These are phyloP conservation scores for Scolopax mira DNA, from an alignment of 2,113 vertebrate species.

Conservation along the genomic window DNA sequence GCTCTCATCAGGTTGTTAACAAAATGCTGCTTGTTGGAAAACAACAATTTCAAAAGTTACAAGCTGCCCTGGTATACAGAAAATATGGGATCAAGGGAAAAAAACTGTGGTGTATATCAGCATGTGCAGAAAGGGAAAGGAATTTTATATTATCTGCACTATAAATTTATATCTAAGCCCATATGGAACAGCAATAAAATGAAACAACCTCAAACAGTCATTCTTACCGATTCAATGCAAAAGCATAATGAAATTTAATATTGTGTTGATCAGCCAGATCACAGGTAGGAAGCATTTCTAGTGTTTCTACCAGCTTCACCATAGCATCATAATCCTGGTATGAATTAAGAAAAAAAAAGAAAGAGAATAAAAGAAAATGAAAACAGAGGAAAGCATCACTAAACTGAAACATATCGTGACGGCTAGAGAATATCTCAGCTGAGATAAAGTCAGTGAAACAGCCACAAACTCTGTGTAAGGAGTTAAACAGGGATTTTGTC, in stretches of 20 bases:
- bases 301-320: constrained; percentile 93
- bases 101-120: background rate
- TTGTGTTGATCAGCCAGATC: constrained; percentile 91
- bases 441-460: background rate
- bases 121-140: background rate
- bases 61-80: background rate
- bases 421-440: background rate
- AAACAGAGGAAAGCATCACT: background rate
- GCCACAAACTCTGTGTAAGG: background rate
- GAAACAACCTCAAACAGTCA: background rate
- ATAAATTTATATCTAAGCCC: background rate
- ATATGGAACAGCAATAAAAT: background rate
- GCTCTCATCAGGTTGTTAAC: background rate
- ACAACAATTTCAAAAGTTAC: background rate
- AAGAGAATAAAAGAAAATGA: background rate
- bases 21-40: background rate
- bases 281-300: constrained; percentile 92
- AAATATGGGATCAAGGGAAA: background rate
- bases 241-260: constrained; percentile 96
- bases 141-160: background rate
- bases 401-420: background rate
- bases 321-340: constrained; percentile 93
- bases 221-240: constrained; percentile 92
- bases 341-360: background rate
- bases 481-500: background rate